Percentiles rank a stretch among this genome's conserved stretches.
phyloP scores from a whole-genome alignment of 1,140 invertebrate species.

The Ceratina australensis region DNA sequence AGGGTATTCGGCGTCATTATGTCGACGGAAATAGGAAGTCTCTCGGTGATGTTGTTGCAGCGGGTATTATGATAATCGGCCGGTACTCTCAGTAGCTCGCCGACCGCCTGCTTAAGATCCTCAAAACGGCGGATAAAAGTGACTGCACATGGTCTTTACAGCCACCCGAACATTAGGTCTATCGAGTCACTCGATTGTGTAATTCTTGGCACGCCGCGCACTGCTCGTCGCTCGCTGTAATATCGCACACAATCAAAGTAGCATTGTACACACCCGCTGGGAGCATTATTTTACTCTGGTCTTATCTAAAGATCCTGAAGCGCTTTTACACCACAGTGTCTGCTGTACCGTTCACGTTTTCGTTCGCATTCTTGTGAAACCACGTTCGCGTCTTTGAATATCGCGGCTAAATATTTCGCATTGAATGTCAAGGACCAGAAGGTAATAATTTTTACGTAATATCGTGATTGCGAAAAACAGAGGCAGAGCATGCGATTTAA shows the following conservation, averaged over 20 bases:
- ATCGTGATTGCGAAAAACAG: background rate
- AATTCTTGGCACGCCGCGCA: slow-evolving; percentile 30
- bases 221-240: background rate
- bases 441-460: slow-evolving; percentile 5
- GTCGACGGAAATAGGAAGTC: background rate
- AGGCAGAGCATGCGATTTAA: background rate
- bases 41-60: background rate
- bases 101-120: background rate
- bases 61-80: slow-evolving; percentile 2
- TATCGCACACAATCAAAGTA: background rate
- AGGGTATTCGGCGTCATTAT: background rate
- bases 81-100: background rate
- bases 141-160: background rate
- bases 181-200: slow-evolving; percentile 26
- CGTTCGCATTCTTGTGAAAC: background rate
- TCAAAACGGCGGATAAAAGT: background rate
- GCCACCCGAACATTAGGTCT: background rate
- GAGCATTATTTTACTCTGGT: background rate
- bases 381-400: background rate
- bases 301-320: slow-evolving; percentile 3
- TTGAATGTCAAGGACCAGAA: background rate
- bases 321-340: too few species aligned
- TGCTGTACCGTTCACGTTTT: background rate
- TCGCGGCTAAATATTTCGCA: background rate
- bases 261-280: background rate